phyloP scores from a whole-genome alignment of 2,888 invertebrate genomes.

The Spodoptera picta region DNA sequence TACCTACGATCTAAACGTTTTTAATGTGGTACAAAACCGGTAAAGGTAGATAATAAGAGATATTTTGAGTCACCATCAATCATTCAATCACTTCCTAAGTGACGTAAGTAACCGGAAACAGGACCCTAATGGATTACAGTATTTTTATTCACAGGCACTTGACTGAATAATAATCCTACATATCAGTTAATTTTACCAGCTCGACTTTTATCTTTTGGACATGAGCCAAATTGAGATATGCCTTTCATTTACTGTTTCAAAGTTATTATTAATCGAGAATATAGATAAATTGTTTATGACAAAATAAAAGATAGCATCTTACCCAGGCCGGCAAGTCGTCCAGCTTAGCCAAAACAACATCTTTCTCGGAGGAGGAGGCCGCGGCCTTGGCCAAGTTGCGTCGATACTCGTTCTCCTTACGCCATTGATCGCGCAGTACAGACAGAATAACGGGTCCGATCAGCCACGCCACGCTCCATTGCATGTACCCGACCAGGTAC shows the following conservation, averaged over 20 bases:
- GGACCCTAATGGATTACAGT: slow-evolving; percentile 1
- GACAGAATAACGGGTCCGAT: slow-evolving; percentile 93
- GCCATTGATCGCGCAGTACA: slow-evolving; percentile 94
- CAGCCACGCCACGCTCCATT: slow-evolving; percentile 97
- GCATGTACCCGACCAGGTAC: slow-evolving; percentile 95
- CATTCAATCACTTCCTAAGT: slow-evolving; percentile 9
- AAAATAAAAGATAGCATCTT: slow-evolving; percentile 61
- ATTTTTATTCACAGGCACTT: no score
- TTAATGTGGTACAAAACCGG: no score
- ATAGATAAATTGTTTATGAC: no score
- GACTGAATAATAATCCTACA: no score
- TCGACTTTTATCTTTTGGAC: slow-evolving; percentile 15
- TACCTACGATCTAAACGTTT: no score
- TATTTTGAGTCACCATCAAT: slow-evolving; percentile 14
- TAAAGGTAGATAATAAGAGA: neutral
- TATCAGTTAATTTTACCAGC: neutral
- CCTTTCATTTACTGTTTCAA: neutral
- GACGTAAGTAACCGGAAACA: slow-evolving; percentile 16
- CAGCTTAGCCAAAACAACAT: slow-evolving; percentile 94
- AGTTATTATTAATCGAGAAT: no score
- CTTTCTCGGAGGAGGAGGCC: slow-evolving; percentile 94
- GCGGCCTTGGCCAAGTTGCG: slow-evolving; percentile 93
- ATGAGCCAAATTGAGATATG: slow-evolving; percentile 3
- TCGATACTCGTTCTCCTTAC: slow-evolving; percentile 92
- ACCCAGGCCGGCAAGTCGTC: slow-evolving; percentile 98